A percentile compares a stretch with the other conserved stretches of the same genome.
Evolutionary conservation across 2,113 vertebrate genomes (phyloP).

Genomic region (Copsychus sechellarum): DNA sequence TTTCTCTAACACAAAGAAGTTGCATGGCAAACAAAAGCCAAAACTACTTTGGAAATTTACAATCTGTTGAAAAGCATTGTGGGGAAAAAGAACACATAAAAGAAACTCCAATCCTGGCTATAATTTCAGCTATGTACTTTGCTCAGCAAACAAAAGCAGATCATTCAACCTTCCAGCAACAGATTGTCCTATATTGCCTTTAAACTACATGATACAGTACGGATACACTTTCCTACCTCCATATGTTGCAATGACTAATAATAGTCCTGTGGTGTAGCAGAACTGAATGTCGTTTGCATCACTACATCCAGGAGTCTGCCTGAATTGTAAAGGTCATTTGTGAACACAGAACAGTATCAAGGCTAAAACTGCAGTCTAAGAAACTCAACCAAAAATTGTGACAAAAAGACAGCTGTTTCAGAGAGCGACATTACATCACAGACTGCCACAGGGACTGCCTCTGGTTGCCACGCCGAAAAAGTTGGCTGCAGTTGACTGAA

Average conservation of each 20-base stretch:
- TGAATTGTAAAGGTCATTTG: conserved; percentile 55
- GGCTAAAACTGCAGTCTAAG: conserved; percentile 12
- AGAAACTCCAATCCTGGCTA: not conserved
- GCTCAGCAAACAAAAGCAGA: conserved; percentile 35
- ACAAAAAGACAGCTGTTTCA: not conserved
- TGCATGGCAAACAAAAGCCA: not conserved
- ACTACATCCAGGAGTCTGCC: conserved; percentile 37
- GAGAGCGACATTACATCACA: not conserved
- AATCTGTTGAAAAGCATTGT: not conserved
- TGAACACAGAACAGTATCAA: not conserved
- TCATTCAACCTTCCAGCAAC: conserved; percentile 11
- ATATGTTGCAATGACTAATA: conserved; percentile 71
- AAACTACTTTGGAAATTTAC: not conserved
- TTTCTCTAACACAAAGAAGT: not conserved
- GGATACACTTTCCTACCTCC: conserved; percentile 55
- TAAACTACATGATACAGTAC: conserved; percentile 17
- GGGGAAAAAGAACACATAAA: not conserved
- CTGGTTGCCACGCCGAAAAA: not conserved
- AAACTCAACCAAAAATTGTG: not conserved
- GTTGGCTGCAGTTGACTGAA: not conserved
- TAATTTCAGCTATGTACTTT: not conserved
- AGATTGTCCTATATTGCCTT: conserved; percentile 35
- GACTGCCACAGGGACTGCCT: not conserved
- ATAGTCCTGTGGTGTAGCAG: conserved; percentile 60
- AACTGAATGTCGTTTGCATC: conserved; percentile 52